phyloP scores from a whole-genome alignment of 1,140 invertebrate genomes.

The Drosophila parabipectinata region DNA sequence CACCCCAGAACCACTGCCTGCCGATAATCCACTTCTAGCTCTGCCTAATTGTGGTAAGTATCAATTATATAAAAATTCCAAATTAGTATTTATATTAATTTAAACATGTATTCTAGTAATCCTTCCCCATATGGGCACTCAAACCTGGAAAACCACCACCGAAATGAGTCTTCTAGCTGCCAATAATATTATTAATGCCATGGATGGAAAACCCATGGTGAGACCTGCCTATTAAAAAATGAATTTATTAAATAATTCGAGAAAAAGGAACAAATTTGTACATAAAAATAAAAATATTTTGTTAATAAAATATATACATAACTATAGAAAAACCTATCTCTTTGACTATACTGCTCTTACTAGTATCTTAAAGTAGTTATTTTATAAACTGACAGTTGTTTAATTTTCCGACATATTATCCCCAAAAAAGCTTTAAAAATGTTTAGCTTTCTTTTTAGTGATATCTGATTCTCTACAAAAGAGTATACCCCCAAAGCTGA shows the following conservation, averaged over 20 bases:
- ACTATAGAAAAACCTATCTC: too few relatives aligned
- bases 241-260: not conserved
- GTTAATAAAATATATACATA: too few relatives aligned
- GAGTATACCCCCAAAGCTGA: not conserved
- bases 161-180: conserved; percentile 92
- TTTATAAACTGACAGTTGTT: too few relatives aligned
- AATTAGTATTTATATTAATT: too few relatives aligned
- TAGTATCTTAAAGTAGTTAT: too few relatives aligned
- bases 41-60: conserved; percentile 91
- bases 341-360: too few relatives aligned
- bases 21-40: conserved; percentile 89
- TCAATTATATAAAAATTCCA: too few relatives aligned
- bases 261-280: not conserved
- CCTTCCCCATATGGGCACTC: conserved; percentile 94
- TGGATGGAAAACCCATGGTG: conserved; percentile 89
- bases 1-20: conserved; percentile 93
- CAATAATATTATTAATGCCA: conserved; percentile 91
- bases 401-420: not conserved
- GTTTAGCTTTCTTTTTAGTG: not conserved
- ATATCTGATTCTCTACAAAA: not conserved
- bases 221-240: conserved; percentile 81
- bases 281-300: too few relatives aligned
- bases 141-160: conserved; percentile 90
- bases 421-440: not conserved
- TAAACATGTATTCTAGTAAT: conserved; percentile 86